These are phyloP conservation scores for Lonchura striata DNA, from an alignment of 2,113 vertebrate species.

Conservation along the genomic window DNA sequence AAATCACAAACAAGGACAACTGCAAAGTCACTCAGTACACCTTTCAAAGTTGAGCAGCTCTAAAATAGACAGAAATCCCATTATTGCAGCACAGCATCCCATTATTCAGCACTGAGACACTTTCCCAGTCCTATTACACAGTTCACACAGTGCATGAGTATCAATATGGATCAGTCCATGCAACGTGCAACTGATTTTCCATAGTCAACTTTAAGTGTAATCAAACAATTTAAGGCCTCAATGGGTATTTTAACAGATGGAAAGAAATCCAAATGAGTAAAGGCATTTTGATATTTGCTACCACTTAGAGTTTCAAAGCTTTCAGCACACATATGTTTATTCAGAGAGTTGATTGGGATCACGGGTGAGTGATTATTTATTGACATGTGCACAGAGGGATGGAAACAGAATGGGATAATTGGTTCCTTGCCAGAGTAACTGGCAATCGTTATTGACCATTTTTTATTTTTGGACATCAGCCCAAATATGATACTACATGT, in stretches of 20 bases:
- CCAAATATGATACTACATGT: neutral
- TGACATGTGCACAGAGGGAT: constrained; percentile 28
- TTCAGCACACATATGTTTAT: constrained; percentile 16
- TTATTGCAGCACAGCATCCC: neutral
- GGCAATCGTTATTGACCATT: neutral
- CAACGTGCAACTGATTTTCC: neutral
- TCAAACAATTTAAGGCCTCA: constrained; percentile 6
- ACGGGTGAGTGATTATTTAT: constrained; percentile 42
- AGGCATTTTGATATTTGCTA: neutral
- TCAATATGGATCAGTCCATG: neutral
- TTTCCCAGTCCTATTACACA: neutral
- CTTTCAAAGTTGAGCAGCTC: neutral
- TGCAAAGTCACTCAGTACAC: neutral
- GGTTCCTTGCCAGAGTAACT: constrained; percentile 9
- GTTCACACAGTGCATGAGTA: fast-evolving
- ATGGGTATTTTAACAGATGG: constrained; percentile 9
- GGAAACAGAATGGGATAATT: constrained; percentile 24
- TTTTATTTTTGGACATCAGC: neutral
- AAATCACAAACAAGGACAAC: neutral
- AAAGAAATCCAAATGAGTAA: neutral
- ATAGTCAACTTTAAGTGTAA: neutral
- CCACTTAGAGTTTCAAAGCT: neutral
- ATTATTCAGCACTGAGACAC: neutral
- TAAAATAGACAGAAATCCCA: neutral
- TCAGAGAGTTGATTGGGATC: constrained; percentile 2